phyloP scores from a whole-genome alignment of 2,888 invertebrate genomes.

The Argyresthia goedartella region DNA sequence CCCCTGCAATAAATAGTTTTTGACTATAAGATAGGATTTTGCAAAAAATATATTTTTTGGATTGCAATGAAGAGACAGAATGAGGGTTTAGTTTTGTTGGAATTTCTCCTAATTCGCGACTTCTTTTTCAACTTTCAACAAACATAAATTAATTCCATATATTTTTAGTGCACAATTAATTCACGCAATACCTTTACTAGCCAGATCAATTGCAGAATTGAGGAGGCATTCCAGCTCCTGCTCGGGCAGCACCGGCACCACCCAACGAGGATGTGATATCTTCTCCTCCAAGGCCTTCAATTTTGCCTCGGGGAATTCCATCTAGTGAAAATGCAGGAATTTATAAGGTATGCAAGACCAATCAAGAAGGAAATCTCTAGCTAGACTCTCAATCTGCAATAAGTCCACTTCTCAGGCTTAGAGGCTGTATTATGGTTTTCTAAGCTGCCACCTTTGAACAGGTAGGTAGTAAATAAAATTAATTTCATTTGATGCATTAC shows the following conservation, averaged over 20 bases:
- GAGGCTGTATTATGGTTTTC: not conserved
- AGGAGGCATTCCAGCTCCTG: slow-evolving; percentile 94
- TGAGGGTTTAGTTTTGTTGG: too few relatives aligned
- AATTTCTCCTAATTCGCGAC: too few relatives aligned
- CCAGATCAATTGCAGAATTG: slow-evolving; percentile 89
- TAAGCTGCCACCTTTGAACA: too few relatives aligned
- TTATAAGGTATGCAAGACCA: not conserved
- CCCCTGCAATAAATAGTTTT: slow-evolving; percentile 61
- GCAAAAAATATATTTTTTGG: too few relatives aligned
- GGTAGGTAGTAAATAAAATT: too few relatives aligned
- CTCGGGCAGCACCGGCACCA: slow-evolving; percentile 96
- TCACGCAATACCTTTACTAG: slow-evolving; percentile 76
- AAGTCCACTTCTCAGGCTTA: not conserved
- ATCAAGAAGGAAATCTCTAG: not conserved
- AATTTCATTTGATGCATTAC: too few relatives aligned
- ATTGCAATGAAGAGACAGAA: too few relatives aligned
- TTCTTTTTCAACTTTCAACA: too few relatives aligned
- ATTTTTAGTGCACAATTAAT: too few relatives aligned
- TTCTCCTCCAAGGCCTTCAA: slow-evolving; percentile 93
- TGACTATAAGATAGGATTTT: not conserved
- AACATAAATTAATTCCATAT: too few relatives aligned
- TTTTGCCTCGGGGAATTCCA: slow-evolving; percentile 86
- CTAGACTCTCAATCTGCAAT: too few relatives aligned
- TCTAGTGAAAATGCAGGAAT: slow-evolving; percentile 22
- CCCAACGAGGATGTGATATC: slow-evolving; percentile 96